These are phyloP conservation scores for Pangasius djambal DNA, from an alignment of 2,797 vertebrate genomes.

Conservation along the genomic window DNA sequence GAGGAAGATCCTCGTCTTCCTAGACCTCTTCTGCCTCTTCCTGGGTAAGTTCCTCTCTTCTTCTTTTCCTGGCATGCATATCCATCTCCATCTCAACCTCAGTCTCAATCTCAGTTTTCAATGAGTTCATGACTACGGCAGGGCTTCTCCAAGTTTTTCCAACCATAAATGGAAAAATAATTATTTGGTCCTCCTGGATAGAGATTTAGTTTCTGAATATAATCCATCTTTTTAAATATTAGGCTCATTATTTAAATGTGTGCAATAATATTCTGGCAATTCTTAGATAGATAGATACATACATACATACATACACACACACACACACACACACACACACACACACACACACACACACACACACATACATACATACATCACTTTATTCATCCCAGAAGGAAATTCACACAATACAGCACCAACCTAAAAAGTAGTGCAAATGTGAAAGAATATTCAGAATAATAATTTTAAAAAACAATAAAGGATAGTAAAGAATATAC, in stretches of 20 bases:
- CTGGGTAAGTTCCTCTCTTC: constrained; percentile 78
- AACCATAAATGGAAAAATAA: too few species aligned
- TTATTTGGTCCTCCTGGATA: neutral
- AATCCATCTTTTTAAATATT: neutral
- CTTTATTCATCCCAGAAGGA: neutral
- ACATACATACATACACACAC: too few species aligned
- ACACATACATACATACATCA: too few species aligned
- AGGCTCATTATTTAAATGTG: neutral
- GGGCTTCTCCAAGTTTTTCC: neutral
- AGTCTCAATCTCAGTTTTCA: neutral
- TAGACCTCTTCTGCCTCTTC: constrained; percentile 91
- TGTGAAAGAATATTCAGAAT: neutral
- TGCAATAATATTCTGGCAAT: neutral
- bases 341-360: too few species aligned
- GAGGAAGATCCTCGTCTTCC: constrained; percentile 86
- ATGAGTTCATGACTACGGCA: neutral
- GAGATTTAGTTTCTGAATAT: neutral
- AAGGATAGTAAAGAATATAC: neutral
- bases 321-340: too few species aligned
- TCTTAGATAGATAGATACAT: neutral
- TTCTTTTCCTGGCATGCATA: neutral
- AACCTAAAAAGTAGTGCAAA: neutral
- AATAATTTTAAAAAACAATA: neutral
- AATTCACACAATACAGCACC: neutral
- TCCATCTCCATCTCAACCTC: neutral